Evolutionary conservation across 1,140 invertebrate species (phyloP), one percentile per base, ranked within the genome.

Genomic region (Euura lappo): DNA sequence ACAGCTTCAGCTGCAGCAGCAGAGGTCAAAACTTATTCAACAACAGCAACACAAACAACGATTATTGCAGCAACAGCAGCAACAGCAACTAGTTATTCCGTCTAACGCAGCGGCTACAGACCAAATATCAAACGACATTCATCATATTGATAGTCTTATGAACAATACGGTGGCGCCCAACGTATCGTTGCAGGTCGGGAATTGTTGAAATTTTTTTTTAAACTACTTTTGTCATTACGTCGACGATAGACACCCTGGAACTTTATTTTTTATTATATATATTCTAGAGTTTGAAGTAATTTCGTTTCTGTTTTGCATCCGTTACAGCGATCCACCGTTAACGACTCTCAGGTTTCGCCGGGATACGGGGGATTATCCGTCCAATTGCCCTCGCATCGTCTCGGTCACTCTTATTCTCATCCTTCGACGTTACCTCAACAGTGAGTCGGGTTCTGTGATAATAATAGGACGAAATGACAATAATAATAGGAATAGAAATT

Each of bases 91-190:
- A 79, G 84, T 93, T 65, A 91, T 92, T 75, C 90, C 90, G 72
- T 90, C 90, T 79, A 92, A 92, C 85, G 90, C 91, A 75, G 90
- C 92, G 75, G 88, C 91, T 72, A 85, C 90, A 69, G 89, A 88
- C 73, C 88, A 92, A 84, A 89, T 92, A 74, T 88, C 89, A 75
- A 86, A 90, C 45, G 89, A 89, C 72, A 89, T 94, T 78, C 92
- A 94, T 70, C 95, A 93, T 83, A 93, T 95, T 76, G 92, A 93
- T 83, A 93, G 91, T 72, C 87, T 96, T 77, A 88, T 96, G 75
- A 95, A 95, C 82, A 93, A 92, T 79, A 92, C 92, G n/a, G 93
- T 94, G 74, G 93, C 94, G 42, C 94, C 93, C 6, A 96, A 96
- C 86, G 94, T 96, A 6, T 92, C 94, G 44, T 83, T 92, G 74